Base-by-base conservation (phyloP, 2,113 vertebrate genomes). In the Myrmophylax atrothorax region DNA sequence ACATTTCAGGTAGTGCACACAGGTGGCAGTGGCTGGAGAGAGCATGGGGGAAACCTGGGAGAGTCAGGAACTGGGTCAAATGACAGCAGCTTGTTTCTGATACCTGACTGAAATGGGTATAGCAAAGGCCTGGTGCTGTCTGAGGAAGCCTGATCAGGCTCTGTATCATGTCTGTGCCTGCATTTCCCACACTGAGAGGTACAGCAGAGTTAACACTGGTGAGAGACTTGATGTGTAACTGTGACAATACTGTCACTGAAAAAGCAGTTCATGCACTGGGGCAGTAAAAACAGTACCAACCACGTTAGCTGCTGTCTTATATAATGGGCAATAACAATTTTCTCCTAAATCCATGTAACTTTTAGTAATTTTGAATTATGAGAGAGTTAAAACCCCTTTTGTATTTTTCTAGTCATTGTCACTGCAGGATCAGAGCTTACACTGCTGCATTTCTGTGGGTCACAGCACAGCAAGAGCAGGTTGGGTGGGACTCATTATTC, bases 221-320 rank as follows among this genome's bases (percentile, higher is more conserved):
- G 0, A 33, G 17, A 50, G 46, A 40, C 47, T 55, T 28, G 5
- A 31, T 18, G 18, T 60, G 4, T 25, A 68, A 23, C 29, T 75
- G 38, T 62, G 66, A 56, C 24, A 66, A 33, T 19, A 18, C 6
- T 40, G 37, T 13, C 29, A 67, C 1, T 68, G 69, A 35, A 68
- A 78, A 73, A 84, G 58, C 47, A 74, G 18, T n/a, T 33, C 14
- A 3, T 16, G 33, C 35, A 68, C 37, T 37, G 33, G 15, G 74
- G 47, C 49, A 64, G 25, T 29, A 89, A 63, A 70, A 79, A 1
- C 26, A 69, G 50, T 63, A 53, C 10, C 56, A 58, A 66, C 23
- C 44, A 69, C 0, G 0, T 16, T 14, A 56, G 19, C 18, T 44
- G 20, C n/a, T 50, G 17, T 52, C 18, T 64, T 77, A 33, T 4